These are phyloP conservation scores for Bicyclus anynana DNA, from an alignment of 1,140 invertebrate genomes.

Conservation along the genomic window DNA sequence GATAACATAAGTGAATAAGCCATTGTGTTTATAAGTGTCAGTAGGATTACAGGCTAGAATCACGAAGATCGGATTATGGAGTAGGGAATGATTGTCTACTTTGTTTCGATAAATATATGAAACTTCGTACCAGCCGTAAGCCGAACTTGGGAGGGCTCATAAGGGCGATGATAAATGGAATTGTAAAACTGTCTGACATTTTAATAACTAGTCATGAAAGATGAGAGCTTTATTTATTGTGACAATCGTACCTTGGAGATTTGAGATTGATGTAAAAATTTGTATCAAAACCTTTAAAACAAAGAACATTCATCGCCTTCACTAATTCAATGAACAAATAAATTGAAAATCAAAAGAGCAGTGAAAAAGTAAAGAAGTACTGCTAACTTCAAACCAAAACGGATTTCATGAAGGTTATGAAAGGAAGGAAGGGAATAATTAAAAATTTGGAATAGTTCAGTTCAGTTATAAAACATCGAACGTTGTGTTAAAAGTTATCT, in stretches of 20 bases:
- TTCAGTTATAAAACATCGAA: no score
- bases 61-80: constrained; percentile 22
- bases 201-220: constrained; percentile 39
- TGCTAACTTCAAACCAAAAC: no score
- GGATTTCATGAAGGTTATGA: no score
- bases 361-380: no score
- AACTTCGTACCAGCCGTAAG: constrained; percentile 26
- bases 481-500: no score
- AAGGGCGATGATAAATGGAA: constrained; percentile 44
- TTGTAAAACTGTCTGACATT: constrained; percentile 43
- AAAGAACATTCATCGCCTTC: no score
- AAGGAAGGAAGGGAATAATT: no score
- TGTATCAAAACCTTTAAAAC: neutral
- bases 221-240: constrained; percentile 32
- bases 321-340: no score
- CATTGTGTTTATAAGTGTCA: constrained; percentile 27
- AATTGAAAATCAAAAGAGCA: no score
- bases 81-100: constrained; percentile 12
- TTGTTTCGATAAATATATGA: constrained; percentile 22
- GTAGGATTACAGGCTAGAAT: constrained; percentile 49
- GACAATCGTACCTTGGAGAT: constrained; percentile 21
- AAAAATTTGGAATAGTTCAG: no score
- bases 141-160: constrained; percentile 35
- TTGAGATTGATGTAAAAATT: neutral
- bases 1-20: neutral